phyloP scores from a whole-genome alignment of 2,797 vertebrate species.

The Thunnus albacares region DNA sequence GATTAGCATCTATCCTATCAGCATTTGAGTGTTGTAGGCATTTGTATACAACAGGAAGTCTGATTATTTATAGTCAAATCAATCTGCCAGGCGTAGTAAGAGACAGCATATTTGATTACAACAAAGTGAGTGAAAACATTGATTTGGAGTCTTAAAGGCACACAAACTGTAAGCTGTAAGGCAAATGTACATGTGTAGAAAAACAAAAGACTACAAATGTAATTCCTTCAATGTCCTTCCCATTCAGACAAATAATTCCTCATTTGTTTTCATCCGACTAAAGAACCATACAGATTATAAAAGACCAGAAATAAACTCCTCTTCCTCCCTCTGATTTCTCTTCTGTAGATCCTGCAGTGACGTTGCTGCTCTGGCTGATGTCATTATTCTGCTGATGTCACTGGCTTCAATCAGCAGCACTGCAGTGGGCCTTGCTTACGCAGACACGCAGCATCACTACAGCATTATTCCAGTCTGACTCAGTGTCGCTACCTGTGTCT shows the following conservation, averaged over 20 bases:
- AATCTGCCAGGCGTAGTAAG: conserved; percentile 5
- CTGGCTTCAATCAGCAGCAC: conserved; percentile 68
- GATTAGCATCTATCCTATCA: not conserved
- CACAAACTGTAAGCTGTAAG: not conserved
- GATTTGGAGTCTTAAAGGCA: not conserved
- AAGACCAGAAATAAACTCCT: conserved; percentile 21
- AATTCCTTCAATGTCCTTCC: not conserved
- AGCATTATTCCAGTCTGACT: conserved; percentile 45
- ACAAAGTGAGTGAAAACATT: conserved; percentile 3
- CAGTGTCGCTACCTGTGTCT: conserved; percentile 53
- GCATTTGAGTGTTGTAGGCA: not conserved
- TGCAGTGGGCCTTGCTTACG: conserved; percentile 58
- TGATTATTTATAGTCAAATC: conserved; percentile 34
- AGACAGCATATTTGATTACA: conserved; percentile 1
- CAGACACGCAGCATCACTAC: conserved; percentile 46
- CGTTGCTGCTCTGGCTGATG: conserved; percentile 40
- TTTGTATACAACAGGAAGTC: conserved; percentile 17
- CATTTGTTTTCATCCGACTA: not conserved
- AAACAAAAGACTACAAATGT: not conserved
- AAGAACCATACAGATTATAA: conserved; percentile 8
- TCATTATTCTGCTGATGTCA: conserved; percentile 59
- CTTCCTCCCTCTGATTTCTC: not conserved
- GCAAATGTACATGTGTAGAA: not conserved
- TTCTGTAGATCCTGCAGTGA: conserved; percentile 30
- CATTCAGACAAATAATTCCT: not conserved